Conservation (phyloP, 2,113 vertebrate genomes). For the Bos javanicus region DNA sequence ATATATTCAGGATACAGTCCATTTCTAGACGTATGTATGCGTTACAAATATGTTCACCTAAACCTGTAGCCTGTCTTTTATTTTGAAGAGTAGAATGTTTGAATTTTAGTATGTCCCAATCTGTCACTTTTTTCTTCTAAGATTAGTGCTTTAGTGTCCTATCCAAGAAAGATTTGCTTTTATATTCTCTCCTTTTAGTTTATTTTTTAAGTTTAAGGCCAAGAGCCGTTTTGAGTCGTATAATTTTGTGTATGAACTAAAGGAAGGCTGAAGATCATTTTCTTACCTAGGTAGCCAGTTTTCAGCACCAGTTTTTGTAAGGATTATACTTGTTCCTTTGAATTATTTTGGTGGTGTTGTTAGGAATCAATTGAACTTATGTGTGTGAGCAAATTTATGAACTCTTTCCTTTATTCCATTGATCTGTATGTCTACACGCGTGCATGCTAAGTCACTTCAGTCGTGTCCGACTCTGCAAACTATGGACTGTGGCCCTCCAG, state of each 20-base stretch:
- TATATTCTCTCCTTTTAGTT: neutral
- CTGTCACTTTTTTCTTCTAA: neutral
- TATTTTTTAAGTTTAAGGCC: neutral
- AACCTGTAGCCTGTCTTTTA: neutral
- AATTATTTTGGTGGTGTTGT: neutral
- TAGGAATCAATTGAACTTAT: neutral
- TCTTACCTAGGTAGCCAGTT: neutral
- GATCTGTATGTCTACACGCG: neutral
- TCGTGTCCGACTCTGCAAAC: fast-evolving
- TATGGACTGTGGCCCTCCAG: neutral
- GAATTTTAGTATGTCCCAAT: neutral
- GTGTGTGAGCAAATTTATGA: neutral
- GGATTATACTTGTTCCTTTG: neutral
- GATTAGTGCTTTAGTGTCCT: neutral
- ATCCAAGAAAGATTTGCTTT: neutral
- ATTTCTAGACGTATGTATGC: neutral
- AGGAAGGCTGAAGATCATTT: neutral
- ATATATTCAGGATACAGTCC: neutral
- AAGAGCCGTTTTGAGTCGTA: neutral
- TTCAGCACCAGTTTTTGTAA: neutral
- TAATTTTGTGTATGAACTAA: neutral
- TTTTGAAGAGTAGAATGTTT: constrained; percentile 9
- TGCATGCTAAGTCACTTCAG: neutral
- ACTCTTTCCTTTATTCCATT: neutral
- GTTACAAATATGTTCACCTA: neutral